phyloP scores from a whole-genome alignment of 2,113 vertebrate species.

The Galbula dea region DNA sequence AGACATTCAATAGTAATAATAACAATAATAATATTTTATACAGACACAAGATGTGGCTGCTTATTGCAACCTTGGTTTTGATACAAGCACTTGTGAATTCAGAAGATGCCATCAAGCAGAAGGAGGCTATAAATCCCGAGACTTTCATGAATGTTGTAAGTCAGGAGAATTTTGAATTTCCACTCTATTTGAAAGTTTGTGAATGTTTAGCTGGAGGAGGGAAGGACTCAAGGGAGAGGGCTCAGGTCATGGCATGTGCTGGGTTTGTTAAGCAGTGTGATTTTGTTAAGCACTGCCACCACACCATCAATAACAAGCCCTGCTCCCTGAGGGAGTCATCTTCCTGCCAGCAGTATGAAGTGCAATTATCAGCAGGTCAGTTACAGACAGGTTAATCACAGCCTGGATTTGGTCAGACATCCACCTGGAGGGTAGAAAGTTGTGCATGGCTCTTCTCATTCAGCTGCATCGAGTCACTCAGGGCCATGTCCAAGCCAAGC shows the following conservation, averaged over 20 bases:
- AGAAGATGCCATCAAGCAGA: accelerated
- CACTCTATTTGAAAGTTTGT: neutral
- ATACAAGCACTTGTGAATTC: neutral
- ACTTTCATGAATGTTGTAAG: slow-evolving; percentile 32
- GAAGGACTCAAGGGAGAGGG: neutral
- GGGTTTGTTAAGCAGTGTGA: accelerated
- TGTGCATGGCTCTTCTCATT: neutral
- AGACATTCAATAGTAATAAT: neutral
- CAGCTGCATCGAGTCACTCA: neutral
- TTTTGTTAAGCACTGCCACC: accelerated
- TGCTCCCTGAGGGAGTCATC: neutral
- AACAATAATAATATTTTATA: neutral
- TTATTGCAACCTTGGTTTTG: neutral
- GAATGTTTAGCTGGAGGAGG: accelerated
- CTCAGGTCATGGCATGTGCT: neutral
- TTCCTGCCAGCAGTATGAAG: neutral
- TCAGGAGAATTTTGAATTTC: neutral
- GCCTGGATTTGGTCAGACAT: neutral
- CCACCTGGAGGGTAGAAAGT: neutral
- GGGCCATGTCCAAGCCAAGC: neutral
- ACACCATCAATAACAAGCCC: neutral
- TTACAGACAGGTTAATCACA: neutral
- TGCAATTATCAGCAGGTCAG: neutral
- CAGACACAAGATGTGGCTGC: slow-evolving; percentile 32
- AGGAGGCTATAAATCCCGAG: neutral